Conservation (phyloP, 53 echinoderm and acorn worm genomes). For the Patiria pectinifera region DNA sequence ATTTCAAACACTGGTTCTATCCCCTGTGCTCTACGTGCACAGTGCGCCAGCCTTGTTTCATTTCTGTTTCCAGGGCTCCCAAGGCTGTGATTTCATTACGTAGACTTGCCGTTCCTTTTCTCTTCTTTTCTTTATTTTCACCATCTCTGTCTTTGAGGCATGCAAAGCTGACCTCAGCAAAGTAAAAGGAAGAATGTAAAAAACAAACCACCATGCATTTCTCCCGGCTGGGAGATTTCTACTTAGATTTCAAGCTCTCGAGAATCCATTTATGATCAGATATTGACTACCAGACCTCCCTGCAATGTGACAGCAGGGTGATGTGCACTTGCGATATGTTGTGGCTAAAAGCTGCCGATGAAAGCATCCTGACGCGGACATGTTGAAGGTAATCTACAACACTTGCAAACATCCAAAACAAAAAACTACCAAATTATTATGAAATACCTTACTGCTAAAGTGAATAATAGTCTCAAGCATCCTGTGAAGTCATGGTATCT, state of each 20-base stretch:
- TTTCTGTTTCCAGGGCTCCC: conserved; percentile 30
- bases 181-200: background rate
- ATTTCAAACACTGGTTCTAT: conserved; percentile 52
- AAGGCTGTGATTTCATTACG: conserved; percentile 61
- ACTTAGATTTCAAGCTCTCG: conserved; percentile 52
- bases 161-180: conserved; percentile 1
- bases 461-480: too few species aligned
- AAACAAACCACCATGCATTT: background rate
- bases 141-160: conserved; percentile 41
- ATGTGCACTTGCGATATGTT: background rate
- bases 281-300: background rate
- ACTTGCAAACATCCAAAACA: background rate
- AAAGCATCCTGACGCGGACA: background rate
- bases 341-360: background rate
- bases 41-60: conserved; percentile 24
- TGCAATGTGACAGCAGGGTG: conserved; percentile 11
- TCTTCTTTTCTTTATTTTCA: background rate
- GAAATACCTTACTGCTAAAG: too few species aligned
- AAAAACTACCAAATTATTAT: too few species aligned
- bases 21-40: background rate
- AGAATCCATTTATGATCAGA: conserved; percentile 40
- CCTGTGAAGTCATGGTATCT: too few species aligned
- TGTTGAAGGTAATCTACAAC: background rate
- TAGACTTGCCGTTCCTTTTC: background rate
- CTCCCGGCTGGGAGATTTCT: conserved; percentile 40